Base-by-base conservation (phyloP, 2,888 invertebrate species). In the Campoplex capitator region DNA sequence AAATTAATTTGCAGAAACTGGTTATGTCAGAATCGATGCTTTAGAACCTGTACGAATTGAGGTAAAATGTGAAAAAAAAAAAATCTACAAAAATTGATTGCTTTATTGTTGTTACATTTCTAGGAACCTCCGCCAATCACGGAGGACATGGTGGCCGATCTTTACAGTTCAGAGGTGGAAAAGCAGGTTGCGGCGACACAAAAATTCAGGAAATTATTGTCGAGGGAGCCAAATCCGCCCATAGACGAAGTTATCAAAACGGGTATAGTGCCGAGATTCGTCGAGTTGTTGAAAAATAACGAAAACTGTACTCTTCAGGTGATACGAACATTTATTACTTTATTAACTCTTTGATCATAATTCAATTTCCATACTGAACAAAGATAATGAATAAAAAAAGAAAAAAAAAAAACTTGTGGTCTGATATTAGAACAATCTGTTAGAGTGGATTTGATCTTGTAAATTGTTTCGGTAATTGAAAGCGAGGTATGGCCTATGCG, bases 191-290 rank as follows among this genome's bases (percentile, higher is more conserved):
- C 96, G 92, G 98, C 98, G 7, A 98, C 98, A 86, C 98, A 99
- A 94, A 98, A 97, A 93, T 98, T 99, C 95, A 96, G 99, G 85
- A 99, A 99, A 95, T 95, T 99, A 76, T 95, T 99, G 79, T 99
- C 99, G 90, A 96, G 97, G 94, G 99, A 99, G 95, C 99, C 99
- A 4, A 98, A 99, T 95, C 99, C 99, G 80, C 99, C 99, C 3
- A 99, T 99, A 91, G 98, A 99, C 95, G 98, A 98, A 96, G 99
- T 99, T 67, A 98, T 99, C 93, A 96, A 97, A 90, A 98, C 98
- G 85, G 99, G 99, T 91, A 98, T 99, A 93, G 98, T 99, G 89
- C 99, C 99, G 56, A 96, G 97, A 95, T 98, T 99, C 95, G 98
- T 99, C 48, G 97, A 97, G 94, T 98, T 99, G 95, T 95, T 99